Conservation (phyloP, 1,140 invertebrate genomes). For the Caenorhabditis inopinata region DNA sequence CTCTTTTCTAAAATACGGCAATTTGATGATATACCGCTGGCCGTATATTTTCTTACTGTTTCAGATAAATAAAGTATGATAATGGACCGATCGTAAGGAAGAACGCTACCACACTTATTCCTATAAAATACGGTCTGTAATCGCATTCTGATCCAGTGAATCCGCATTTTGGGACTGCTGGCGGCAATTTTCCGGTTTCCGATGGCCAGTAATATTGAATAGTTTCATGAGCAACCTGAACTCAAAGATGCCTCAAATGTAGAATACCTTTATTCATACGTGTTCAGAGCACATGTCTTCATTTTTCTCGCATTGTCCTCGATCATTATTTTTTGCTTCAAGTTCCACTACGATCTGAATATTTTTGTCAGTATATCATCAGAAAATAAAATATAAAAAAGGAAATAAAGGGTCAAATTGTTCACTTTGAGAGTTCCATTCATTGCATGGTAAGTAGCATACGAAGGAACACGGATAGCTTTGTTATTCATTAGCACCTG, state of each 20-base stretch:
- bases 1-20: constrained; percentile 56
- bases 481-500: constrained; percentile 66
- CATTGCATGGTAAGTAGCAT: constrained; percentile 60
- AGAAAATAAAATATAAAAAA: too few species aligned
- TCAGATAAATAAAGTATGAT: constrained; percentile 62
- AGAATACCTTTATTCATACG: constrained; percentile 1
- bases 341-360: constrained; percentile 61
- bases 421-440: constrained; percentile 60
- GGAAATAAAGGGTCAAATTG: too few species aligned
- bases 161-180: constrained; percentile 61
- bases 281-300: constrained; percentile 63
- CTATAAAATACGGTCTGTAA: constrained; percentile 58
- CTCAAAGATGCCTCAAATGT: neutral
- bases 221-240: constrained; percentile 59
- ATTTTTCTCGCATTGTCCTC: constrained; percentile 53
- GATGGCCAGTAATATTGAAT: constrained; percentile 60
- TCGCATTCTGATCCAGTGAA: constrained; percentile 64
- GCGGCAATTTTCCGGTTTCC: constrained; percentile 54
- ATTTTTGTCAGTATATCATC: too few species aligned
- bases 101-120: constrained; percentile 55
- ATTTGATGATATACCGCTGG: neutral
- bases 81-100: constrained; percentile 54
- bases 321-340: constrained; percentile 58
- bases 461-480: constrained; percentile 65
- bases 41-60: constrained; percentile 57